A percentile compares a stretch with the other conserved stretches of the same genome.
These are phyloP conservation scores for Brachymystax lenok DNA, from an alignment of 2,797 vertebrate species.

Conservation along the genomic window DNA sequence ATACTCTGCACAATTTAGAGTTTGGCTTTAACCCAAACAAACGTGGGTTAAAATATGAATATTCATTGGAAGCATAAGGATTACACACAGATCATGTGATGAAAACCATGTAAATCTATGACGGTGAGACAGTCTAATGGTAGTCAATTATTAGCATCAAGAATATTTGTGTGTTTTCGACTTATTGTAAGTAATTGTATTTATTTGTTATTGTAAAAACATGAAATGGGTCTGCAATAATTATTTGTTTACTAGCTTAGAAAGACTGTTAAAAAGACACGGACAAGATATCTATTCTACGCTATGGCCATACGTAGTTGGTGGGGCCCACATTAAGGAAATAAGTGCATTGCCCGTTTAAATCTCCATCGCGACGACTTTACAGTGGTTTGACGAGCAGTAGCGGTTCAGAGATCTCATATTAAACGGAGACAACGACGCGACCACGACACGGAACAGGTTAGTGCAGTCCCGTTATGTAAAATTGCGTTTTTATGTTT, in stretches of 20 bases:
- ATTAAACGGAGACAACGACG: conserved; percentile 57
- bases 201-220: not conserved
- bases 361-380: conserved; percentile 7
- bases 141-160: not conserved
- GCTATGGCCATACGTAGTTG: not conserved
- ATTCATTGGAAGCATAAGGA: too few relatives aligned
- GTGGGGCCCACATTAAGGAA: not conserved
- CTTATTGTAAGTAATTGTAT: not conserved
- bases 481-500: not conserved
- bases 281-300: not conserved
- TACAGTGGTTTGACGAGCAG: not conserved
- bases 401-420: conserved; percentile 5
- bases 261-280: conserved; percentile 15
- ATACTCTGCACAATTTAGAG: too few relatives aligned
- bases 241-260: not conserved
- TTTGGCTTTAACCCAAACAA: too few relatives aligned
- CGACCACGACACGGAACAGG: conserved; percentile 41
- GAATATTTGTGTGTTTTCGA: not conserved
- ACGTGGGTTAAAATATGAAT: too few relatives aligned
- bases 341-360: conserved; percentile 32
- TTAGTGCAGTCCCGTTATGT: conserved; percentile 6
- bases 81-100: not conserved
- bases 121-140: not conserved
- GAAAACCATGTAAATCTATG: not conserved
- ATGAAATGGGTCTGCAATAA: not conserved